These are phyloP conservation scores for Aphidius ervi DNA, from an alignment of 1,140 invertebrate genomes.

Conservation along the genomic window DNA sequence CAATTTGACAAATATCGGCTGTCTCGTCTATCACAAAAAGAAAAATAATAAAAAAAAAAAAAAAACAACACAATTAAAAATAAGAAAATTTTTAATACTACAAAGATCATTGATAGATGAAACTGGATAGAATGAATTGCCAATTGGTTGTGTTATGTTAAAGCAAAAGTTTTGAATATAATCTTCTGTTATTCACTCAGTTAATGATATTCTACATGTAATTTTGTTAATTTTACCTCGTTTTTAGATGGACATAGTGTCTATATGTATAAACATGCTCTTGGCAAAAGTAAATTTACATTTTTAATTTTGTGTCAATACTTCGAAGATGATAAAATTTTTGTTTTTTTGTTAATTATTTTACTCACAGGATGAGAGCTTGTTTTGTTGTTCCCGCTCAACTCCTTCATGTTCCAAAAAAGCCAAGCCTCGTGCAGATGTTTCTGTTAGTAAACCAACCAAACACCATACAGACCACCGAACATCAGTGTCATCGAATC, in stretches of 20 bases:
- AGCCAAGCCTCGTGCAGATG: slow-evolving; percentile 61
- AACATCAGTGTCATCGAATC: slow-evolving; percentile 38
- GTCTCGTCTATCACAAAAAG: slow-evolving; percentile 69
- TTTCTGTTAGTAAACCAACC: slow-evolving; percentile 58
- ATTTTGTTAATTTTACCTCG: slow-evolving; percentile 3
- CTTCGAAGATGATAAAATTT: not conserved
- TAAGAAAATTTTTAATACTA: not conserved
- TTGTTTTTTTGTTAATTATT: not conserved
- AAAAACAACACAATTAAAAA: slow-evolving; percentile 10
- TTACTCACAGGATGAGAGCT: slow-evolving; percentile 48
- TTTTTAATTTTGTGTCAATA: not conserved
- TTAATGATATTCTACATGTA: not conserved
- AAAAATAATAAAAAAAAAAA: slow-evolving; percentile 2
- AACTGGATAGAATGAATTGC: not conserved
- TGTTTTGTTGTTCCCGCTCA: slow-evolving; percentile 46
- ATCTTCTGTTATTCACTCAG: no score
- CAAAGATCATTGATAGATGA: not conserved
- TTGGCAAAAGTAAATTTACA: slow-evolving; percentile 2
- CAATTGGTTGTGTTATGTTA: not conserved
- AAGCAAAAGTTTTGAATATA: no score
- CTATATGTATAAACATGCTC: not conserved
- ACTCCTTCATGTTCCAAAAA: slow-evolving; percentile 56
- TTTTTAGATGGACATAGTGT: not conserved
- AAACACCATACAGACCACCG: slow-evolving; percentile 49
- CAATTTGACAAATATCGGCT: slow-evolving; percentile 91